Conservation (phyloP, 35 echinoderm and acorn worm species). For the Patiria miniata region DNA sequence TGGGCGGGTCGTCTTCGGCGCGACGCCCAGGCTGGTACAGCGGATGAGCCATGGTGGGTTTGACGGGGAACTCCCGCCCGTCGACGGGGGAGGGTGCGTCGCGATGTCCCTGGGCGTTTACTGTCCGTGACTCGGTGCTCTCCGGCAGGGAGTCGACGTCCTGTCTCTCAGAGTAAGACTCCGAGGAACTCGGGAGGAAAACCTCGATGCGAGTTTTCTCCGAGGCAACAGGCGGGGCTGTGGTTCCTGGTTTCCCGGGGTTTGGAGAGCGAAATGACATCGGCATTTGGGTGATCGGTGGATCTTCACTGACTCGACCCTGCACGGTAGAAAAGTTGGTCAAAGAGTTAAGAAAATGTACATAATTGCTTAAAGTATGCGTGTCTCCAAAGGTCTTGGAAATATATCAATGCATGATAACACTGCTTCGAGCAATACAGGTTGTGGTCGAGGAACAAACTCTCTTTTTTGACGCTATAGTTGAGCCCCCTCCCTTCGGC, state of each 20-base stretch:
- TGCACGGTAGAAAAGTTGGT: no score
- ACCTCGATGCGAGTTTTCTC: not conserved
- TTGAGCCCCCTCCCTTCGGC: no score
- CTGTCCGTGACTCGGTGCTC: not conserved
- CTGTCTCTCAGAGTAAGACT: no score
- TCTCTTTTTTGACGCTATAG: no score
- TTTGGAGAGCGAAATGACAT: not conserved
- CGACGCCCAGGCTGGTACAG: not conserved
- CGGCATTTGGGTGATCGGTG: not conserved
- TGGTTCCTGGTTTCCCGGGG: not conserved
- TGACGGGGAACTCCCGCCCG: not conserved
- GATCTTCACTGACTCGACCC: not conserved
- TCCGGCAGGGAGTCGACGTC: not conserved
- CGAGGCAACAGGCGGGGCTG: not conserved
- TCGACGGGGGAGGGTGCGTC: no score
- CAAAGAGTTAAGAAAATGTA: no score
- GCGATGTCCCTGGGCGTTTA: not conserved
- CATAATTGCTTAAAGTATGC: no score
- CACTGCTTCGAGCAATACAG: no score
- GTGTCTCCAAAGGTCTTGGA: no score
- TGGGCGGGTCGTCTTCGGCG: not conserved
- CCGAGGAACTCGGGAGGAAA: not conserved
- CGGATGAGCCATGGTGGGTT: not conserved
- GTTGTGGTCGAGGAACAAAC: no score
- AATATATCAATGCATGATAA: no score